These are phyloP conservation scores for Zaprionus camerounensis DNA, from an alignment of 1,140 invertebrate species.

Conservation along the genomic window DNA sequence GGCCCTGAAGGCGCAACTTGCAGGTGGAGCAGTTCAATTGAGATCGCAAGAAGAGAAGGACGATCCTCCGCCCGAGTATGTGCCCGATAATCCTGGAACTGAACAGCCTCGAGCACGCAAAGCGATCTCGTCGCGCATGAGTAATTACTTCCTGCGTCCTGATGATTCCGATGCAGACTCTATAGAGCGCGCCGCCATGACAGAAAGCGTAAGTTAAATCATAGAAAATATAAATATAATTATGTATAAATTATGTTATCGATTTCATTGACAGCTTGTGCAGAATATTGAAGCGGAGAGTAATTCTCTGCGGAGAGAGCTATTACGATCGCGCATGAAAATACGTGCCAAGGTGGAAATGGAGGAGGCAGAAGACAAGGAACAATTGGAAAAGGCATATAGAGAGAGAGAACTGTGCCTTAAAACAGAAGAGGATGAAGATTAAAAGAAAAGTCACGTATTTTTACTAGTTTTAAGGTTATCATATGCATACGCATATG, in stretches of 20 bases:
- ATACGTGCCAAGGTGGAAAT: conserved; percentile 53
- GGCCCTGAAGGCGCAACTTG: conserved; percentile 37
- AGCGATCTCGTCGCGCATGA: conserved; percentile 40
- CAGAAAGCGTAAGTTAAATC: conserved; percentile 62
- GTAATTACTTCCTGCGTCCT: conserved; percentile 34
- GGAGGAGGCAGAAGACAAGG: conserved; percentile 24
- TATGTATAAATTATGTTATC: neutral
- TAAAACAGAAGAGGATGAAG: neutral
- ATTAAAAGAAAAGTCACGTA: neutral
- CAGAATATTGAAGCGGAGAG: conserved; percentile 70
- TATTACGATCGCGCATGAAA: conserved; percentile 66
- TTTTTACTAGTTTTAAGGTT: too few species aligned
- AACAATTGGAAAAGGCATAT: neutral
- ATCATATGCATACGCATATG: too few species aligned
- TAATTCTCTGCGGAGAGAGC: conserved; percentile 64
- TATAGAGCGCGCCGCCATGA: conserved; percentile 67
- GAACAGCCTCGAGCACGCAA: conserved; percentile 13
- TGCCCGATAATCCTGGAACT: neutral
- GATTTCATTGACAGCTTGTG: conserved; percentile 42
- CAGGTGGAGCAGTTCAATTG: neutral
- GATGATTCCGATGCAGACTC: conserved; percentile 62
- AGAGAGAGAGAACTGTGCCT: neutral
- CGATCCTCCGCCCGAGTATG: conserved; percentile 65
- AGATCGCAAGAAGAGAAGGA: conserved; percentile 18
- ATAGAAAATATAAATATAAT: neutral